Base-by-base conservation (phyloP, 2,888 invertebrate genomes). In the Melolontha melolontha region DNA sequence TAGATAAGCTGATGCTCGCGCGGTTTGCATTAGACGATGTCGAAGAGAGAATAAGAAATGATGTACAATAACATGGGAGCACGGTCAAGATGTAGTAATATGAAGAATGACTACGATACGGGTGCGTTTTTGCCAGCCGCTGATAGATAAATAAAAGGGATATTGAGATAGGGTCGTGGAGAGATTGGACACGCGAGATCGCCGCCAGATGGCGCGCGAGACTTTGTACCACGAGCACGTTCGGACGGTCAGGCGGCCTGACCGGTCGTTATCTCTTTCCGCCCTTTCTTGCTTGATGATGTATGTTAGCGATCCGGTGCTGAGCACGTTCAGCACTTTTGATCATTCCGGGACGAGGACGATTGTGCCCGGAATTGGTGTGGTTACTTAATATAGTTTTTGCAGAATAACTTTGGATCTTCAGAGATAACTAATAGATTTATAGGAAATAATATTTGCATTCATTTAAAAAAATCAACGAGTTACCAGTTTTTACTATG, bases 71-170 rank as follows among this genome's bases (percentile, higher is more conserved):
- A 76, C 75, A 75, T 78, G 78, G 73, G 70, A 72, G 67, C 71
- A 72, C 72, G 70, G 73, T 11, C 40, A 54, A 54, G 54, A 54
- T 16, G 17, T 16, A 17, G 54, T 70, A 72, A 69, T 69, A 64
- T 69, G 68, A 68, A 64, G 54, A 68, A 42, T 62, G 17, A 44
- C 11, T 41, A 41, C 57, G 44, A 59, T 47, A 54, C 54, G 52
- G 51, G 64, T 41, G 54, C 51, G 70, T 78, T 78, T 78, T 79
- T 78, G 76, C 65, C 66, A 11, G 12, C 52, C 77, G 76, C 79
- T 80, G 80, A 79, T 80, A 80, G 81, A 82, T 82, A 81, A 81
- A 81, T 81, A 81, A 80, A 40, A 59, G 34, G 59, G 44, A 34
- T n/a, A 44, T 47, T 29, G 47, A 40, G 40, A 39, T 40, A 16